Base-by-base conservation (phyloP, 2,113 vertebrate species). In the Crypturellus undulatus region DNA sequence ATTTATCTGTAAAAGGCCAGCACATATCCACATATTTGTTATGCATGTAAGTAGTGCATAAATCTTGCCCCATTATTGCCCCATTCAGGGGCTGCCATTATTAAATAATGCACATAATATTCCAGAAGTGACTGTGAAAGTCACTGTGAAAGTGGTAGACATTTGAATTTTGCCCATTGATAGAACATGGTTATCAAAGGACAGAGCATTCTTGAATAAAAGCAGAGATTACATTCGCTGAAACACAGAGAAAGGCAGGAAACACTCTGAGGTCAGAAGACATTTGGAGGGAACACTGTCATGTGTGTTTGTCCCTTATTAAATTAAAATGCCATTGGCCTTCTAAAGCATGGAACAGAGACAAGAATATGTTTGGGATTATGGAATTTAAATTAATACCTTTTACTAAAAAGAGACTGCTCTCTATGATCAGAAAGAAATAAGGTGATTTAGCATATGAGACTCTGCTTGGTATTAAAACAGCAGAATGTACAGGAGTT, bases 301-400 rank as follows among this genome's bases (percentile, higher is more conserved):
- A 89, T 52, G 59, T 85, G 86, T 92, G 80, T 84, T 89, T 93
- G 92, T 89, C 78, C 59, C 43, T 93, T 96, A 94, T 95, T 96
- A 95, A 94, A 95, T 96, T 96, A 96, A 94, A 96, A 93, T 77
- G 65, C 89, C 87, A 95, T 93, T 94, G 94, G 95, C 92, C 87
- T 95, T 96, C 95, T 96, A 87, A 97, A 95, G 87, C 81, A 72
- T 12, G 16, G 92, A 96, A 87, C 36, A 94, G 91, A 95, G 89
- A 96, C 0, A 10, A 96, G 87, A 96, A 96, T 96, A 96, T 93
- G 95, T 93, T 94, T 94, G 69, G 94, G 96, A 96, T 97, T 96
- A 96, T 86, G 76, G 96, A 96, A 95, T 96, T 97, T 96, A 96
- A 96, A 96, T 96, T 96, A 95, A 96, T 96, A 96, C 94, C 87